Evolutionary conservation across 2,797 vertebrate species (phyloP).

Genomic region (Falco novaeseelandiae): DNA sequence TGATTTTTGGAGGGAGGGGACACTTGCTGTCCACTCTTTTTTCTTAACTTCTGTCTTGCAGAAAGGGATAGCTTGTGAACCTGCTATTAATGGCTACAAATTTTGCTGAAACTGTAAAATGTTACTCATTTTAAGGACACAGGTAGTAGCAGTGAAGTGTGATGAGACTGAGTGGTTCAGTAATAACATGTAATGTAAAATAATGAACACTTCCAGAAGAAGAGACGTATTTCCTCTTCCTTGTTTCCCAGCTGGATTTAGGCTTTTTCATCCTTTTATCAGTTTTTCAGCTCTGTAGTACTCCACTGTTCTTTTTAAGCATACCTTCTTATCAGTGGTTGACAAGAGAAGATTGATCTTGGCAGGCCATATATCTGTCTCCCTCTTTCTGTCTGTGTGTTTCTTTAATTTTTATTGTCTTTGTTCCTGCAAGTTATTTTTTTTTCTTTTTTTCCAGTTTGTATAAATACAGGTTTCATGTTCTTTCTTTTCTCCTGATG

Average conservation of each 20-base stretch:
- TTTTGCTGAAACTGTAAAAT: background rate
- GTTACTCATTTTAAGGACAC: background rate
- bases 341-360: background rate
- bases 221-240: background rate
- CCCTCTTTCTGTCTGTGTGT: background rate
- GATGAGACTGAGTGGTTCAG: background rate
- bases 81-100: background rate
- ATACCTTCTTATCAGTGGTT: background rate
- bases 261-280: background rate
- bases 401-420: background rate
- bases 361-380: fast-evolving
- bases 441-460: background rate
- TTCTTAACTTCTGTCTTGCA: background rate
- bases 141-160: background rate
- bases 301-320: background rate
- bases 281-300: background rate
- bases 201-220: background rate
- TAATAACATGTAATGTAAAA: background rate
- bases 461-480: background rate
- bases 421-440: background rate
- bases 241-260: background rate
- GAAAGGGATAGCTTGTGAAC: background rate
- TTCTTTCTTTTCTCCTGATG: background rate
- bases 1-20: background rate
- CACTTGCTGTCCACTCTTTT: background rate